These are phyloP conservation scores for Petromus typicus DNA, from an alignment of 2,113 vertebrate genomes.

Conservation along the genomic window DNA sequence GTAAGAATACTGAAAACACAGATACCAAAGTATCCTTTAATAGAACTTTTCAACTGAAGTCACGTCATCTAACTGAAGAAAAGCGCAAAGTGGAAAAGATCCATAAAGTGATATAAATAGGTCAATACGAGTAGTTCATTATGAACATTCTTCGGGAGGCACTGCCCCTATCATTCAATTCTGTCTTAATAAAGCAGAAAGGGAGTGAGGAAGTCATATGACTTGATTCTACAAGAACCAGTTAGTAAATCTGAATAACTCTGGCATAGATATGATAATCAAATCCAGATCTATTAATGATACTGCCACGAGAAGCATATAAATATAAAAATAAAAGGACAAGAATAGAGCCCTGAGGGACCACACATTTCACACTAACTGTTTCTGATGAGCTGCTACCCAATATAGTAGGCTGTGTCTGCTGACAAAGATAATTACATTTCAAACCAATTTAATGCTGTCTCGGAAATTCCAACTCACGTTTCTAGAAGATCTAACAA, in stretches of 20 bases:
- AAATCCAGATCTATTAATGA: conserved; percentile 67
- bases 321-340: conserved; percentile 77
- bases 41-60: neutral
- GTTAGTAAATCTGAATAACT: conserved; percentile 59
- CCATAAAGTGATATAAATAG: neutral
- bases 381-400: conserved; percentile 67
- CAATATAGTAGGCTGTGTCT: conserved; percentile 54
- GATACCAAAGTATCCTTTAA: neutral
- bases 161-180: conserved; percentile 42
- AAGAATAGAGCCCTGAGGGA: conserved; percentile 60
- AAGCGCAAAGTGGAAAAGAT: neutral
- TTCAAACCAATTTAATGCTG: conserved; percentile 67
- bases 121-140: neutral
- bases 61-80: conserved; percentile 8
- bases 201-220: conserved; percentile 23
- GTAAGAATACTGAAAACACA: neutral
- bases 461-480: conserved; percentile 75
- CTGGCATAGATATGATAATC: conserved; percentile 63
- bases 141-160: conserved; percentile 29
- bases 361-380: conserved; percentile 69
- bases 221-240: conserved; percentile 65
- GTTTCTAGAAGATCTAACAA: conserved; percentile 62
- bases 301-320: conserved; percentile 47
- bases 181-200: conserved; percentile 51
- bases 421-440: conserved; percentile 78